phyloP scores from a whole-genome alignment of 1,140 invertebrate genomes.

The Rhopalosiphum padi region DNA sequence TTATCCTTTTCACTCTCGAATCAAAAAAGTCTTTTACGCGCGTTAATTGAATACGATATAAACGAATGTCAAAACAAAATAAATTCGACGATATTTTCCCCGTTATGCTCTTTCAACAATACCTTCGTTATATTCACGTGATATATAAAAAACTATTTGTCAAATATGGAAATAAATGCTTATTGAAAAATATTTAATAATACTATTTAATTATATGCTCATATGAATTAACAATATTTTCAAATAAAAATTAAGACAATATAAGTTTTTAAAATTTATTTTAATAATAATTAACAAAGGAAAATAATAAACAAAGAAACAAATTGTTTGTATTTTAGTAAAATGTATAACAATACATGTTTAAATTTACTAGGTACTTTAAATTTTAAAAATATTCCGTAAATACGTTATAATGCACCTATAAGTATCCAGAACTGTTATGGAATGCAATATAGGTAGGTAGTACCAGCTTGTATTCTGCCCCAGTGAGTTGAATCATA shows the following conservation, averaged over 20 bases:
- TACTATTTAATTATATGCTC: neutral
- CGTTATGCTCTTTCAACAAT: neutral
- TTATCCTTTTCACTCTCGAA: neutral
- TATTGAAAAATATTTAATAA: neutral
- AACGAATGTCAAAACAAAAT: slow-evolving; percentile 10
- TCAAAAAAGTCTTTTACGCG: slow-evolving; percentile 15
- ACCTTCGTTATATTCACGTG: neutral
- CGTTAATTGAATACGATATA: slow-evolving; percentile 34
- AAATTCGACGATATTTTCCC: neutral
- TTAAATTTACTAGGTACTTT: neutral
- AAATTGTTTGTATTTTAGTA: neutral
- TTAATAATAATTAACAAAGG: neutral
- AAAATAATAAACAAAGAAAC: neutral
- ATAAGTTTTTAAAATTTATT: neutral
- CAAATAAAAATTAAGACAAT: neutral
- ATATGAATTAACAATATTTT: neutral
- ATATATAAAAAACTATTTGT: neutral
- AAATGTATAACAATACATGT: neutral
- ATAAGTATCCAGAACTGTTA: neutral
- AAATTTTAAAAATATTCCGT: neutral
- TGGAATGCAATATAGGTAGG: neutral
- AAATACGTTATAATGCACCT: neutral
- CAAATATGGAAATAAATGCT: neutral
- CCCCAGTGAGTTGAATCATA: neutral
- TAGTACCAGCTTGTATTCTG: neutral